Base-by-base conservation (phyloP, 2,113 vertebrate species). In the Gorsachius goisagi region DNA sequence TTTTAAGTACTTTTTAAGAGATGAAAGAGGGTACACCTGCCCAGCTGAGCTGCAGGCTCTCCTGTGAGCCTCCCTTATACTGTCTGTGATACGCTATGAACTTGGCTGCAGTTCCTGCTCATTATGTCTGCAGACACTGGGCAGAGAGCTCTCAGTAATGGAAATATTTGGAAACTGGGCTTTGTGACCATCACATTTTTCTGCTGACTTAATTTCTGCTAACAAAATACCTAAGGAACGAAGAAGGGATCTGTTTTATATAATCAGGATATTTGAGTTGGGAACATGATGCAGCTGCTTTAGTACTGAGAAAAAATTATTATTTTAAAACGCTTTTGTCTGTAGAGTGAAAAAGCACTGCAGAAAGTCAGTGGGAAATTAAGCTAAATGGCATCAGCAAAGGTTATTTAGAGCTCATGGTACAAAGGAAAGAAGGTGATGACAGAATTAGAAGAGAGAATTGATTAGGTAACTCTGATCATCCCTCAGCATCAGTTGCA, bases 191-290 rank as follows among this genome's bases (percentile, higher is more conserved):
- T 64, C 72, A 60, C 55, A 30, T 45, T 91, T 96, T 87, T 94
- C 66, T 92, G 27, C 52, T 89, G 56, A 71, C 37, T 93, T 90
- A 66, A 81, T 94, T 92, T 90, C 72, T 95, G 45, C 77, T 95
- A 62, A 94, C 67, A 63, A 91, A 93, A 87, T 52, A 73, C 63
- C 58, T 50, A 76, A 92, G 50, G 89, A 95, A 95, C 6, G 32
- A 85, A 87, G 28, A 91, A 53, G 47, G 64, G 63, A 62, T 69
- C 77, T 95, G 84, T 78, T 94, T 93, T 93, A 95, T 93, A 89
- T 91, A 96, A 91, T 74, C 27, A 17, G 27, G 44, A 33, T 85
- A 85, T 92, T 79, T 91, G 66, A 92, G 67, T 85, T 47, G 35
- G 37, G 74, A 91, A 69, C 41, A 91, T 32, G 18, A 82, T 85